phyloP scores from a whole-genome alignment of 2,797 vertebrate species.

The Remorina albescens region DNA sequence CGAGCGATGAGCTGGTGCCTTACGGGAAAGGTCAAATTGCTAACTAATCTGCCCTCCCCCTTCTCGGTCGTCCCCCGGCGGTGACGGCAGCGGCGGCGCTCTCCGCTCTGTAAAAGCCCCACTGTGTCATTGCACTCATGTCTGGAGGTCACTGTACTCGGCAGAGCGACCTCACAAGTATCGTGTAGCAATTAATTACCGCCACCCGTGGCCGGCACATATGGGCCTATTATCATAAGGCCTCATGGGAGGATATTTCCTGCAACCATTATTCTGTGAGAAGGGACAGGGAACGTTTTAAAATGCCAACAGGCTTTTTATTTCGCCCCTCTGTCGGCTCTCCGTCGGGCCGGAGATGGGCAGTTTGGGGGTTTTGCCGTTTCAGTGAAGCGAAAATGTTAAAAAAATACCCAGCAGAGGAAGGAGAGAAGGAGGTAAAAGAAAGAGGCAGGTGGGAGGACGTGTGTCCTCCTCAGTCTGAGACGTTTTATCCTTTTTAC shows the following conservation, averaged over 20 bases:
- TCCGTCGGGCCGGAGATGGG: neutral
- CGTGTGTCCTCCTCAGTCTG: neutral
- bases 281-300: constrained; percentile 58
- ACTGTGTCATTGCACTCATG: constrained; percentile 59
- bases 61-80: neutral
- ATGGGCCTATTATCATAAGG: constrained; percentile 65
- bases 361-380: constrained; percentile 2
- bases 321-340: constrained; percentile 26
- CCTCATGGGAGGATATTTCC: constrained; percentile 65
- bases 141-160: constrained; percentile 67
- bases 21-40: constrained; percentile 59
- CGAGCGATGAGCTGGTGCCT: constrained; percentile 34
- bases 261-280: constrained; percentile 52
- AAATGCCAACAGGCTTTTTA: constrained; percentile 54
- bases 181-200: constrained; percentile 73
- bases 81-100: neutral
- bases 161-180: constrained; percentile 48
- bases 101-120: constrained; percentile 33
- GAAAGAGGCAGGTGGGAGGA: neutral
- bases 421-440: neutral
- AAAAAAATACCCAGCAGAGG: too few species aligned
- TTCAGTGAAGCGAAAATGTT: neutral
- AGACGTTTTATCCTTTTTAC: neutral
- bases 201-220: constrained; percentile 48
- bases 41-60: constrained; percentile 46